Conservation (phyloP, 1,140 invertebrate genomes). For the Mizuhopecten yessoensis region DNA sequence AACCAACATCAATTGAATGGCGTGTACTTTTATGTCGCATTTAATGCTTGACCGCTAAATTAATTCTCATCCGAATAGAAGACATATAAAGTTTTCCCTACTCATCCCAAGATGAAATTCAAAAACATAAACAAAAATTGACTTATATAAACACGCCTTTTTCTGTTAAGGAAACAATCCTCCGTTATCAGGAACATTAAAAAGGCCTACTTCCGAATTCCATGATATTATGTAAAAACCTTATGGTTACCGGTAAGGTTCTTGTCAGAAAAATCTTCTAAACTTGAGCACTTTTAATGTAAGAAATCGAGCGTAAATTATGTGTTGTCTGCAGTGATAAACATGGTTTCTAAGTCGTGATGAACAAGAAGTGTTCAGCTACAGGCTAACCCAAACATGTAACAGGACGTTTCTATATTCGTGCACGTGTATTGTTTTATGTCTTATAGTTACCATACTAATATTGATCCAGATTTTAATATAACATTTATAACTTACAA, state of each 20-base stretch:
- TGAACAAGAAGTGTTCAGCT: too few relatives aligned
- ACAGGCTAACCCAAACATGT: too few relatives aligned
- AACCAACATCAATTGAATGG: not conserved
- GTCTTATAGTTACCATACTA: not conserved
- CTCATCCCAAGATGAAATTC: not conserved
- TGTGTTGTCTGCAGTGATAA: too few relatives aligned
- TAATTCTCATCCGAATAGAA: not conserved
- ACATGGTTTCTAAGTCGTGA: too few relatives aligned
- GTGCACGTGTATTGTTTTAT: too few relatives aligned
- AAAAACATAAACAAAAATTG: not conserved
- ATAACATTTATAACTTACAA: not conserved
- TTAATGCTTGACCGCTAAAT: not conserved
- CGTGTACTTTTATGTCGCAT: conserved; percentile 8
- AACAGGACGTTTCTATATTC: too few relatives aligned
- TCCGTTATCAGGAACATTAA: not conserved
- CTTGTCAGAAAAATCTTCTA: not conserved
- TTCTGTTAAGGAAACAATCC: not conserved
- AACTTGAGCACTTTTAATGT: not conserved
- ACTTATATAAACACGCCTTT: not conserved
- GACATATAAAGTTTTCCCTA: not conserved
- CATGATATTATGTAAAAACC: not conserved
- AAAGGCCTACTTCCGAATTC: not conserved
- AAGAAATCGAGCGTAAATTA: not conserved
- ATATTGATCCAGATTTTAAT: not conserved
- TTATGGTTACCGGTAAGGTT: not conserved